A percentile compares a stretch with the other conserved stretches of the same genome.
Evolutionary conservation across 2,888 invertebrate genomes (phyloP).

Genomic region (Epirrita christyi): DNA sequence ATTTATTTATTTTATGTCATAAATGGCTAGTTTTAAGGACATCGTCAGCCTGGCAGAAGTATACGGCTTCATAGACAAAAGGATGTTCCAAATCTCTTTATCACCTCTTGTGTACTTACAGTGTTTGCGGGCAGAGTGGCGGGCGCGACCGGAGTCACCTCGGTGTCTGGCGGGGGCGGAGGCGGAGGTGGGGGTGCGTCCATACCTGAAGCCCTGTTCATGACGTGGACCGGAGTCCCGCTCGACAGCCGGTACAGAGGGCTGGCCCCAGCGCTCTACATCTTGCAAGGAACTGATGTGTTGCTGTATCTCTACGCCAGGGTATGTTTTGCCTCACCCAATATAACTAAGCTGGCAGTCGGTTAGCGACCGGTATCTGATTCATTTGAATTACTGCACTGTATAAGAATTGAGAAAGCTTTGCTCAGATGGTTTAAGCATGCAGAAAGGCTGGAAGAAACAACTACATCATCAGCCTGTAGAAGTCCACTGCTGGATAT

Average conservation of each 20-base stretch:
- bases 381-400: no score
- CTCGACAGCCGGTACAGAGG: constrained; percentile 77
- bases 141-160: constrained; percentile 37
- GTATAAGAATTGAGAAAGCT: no score
- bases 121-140: constrained; percentile 55
- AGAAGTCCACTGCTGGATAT: no score
- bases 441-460: no score
- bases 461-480: no score
- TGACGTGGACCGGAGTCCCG: constrained; percentile 56
- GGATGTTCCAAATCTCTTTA: neutral
- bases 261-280: constrained; percentile 80
- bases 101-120: constrained; percentile 17
- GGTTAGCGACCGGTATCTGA: no score
- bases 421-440: no score
- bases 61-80: no score
- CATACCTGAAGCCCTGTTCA: constrained; percentile 66
- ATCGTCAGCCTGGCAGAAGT: no score
- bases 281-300: constrained; percentile 87
- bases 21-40: no score
- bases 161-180: constrained; percentile 28
- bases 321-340: constrained; percentile 66
- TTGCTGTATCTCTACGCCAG: constrained; percentile 88
- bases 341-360: no score
- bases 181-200: constrained; percentile 43
- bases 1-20: no score